phyloP scores from a whole-genome alignment of 2,797 vertebrate species.

The Microctenopoma steveboyesi region DNA sequence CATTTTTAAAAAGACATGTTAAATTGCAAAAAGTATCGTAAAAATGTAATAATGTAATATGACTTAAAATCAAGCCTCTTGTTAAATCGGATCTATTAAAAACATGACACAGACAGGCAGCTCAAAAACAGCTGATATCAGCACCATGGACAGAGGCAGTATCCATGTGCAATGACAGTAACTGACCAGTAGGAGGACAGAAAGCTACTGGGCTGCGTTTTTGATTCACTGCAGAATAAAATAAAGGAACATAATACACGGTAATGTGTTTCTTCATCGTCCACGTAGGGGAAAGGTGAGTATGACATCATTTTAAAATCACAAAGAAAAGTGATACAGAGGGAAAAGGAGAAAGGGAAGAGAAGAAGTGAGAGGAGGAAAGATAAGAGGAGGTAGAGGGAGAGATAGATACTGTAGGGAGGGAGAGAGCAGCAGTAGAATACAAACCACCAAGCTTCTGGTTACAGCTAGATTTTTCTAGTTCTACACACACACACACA shows the following conservation, averaged over 20 bases:
- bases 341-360: background rate
- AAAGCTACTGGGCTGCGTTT: background rate
- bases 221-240: slow-evolving; percentile 15
- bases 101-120: slow-evolving; percentile 3
- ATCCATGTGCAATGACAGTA: background rate
- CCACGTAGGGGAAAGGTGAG: background rate
- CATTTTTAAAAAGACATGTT: background rate
- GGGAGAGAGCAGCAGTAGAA: slow-evolving; percentile 49
- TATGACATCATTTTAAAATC: slow-evolving; percentile 7
- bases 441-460: slow-evolving; percentile 65
- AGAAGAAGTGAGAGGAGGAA: background rate
- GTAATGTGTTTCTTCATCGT: background rate
- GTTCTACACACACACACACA: slow-evolving; percentile 34
- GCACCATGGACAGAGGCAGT: slow-evolving; percentile 67
- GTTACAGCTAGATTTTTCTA: slow-evolving; percentile 75
- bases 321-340: background rate
- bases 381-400: background rate
- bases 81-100: background rate
- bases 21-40: background rate
- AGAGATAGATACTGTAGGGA: slow-evolving; percentile 12
- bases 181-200: slow-evolving; percentile 44
- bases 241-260: slow-evolving; percentile 9
- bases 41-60: background rate
- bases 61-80: slow-evolving; percentile 3
- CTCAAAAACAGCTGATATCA: slow-evolving; percentile 40